Conservation (phyloP, 1,140 invertebrate species). For the Drosophila pseudoobscura region DNA sequence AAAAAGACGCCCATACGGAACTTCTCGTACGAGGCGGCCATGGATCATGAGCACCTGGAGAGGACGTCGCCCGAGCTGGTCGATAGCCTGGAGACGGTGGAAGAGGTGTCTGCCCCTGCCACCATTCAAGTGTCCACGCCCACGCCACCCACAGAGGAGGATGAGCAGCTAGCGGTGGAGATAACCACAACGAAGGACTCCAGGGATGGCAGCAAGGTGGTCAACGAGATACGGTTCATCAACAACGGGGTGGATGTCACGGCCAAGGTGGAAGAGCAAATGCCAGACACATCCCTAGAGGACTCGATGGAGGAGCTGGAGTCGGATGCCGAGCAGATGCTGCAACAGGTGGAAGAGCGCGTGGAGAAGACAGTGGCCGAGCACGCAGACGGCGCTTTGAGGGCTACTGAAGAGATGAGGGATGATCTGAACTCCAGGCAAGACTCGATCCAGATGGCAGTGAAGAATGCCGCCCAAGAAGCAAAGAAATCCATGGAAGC, state of each 20-base stretch:
- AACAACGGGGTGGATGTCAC: constrained; percentile 82
- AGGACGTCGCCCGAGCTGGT: constrained; percentile 66
- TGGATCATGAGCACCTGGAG: constrained; percentile 70
- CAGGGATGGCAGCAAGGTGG: constrained; percentile 66
- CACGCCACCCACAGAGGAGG: constrained; percentile 73
- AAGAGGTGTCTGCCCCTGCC: constrained; percentile 41
- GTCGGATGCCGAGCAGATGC: constrained; percentile 59
- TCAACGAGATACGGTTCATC: constrained; percentile 81
- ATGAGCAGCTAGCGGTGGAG: constrained; percentile 74
- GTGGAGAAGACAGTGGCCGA: constrained; percentile 47
- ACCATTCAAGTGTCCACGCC: constrained; percentile 63
- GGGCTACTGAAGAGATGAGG: constrained; percentile 19
- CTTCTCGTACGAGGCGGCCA: constrained; percentile 77
- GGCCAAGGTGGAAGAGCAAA: constrained; percentile 68
- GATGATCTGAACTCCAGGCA: constrained; percentile 49
- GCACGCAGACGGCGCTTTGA: constrained; percentile 23
- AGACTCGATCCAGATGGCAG: constrained; percentile 49
- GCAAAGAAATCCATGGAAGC: constrained; percentile 65
- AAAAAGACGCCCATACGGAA: constrained; percentile 74
- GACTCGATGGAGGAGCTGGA: constrained; percentile 62
- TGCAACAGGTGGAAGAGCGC: constrained; percentile 51
- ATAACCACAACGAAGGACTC: constrained; percentile 73
- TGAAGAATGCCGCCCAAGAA: constrained; percentile 58
- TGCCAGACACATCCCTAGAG: constrained; percentile 53
- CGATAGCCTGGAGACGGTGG: constrained; percentile 70